Evolutionary conservation across 2,113 vertebrate genomes (phyloP), one percentile per base, ranked within the genome.

Genomic region (Anarhynchus alexandrinus): DNA sequence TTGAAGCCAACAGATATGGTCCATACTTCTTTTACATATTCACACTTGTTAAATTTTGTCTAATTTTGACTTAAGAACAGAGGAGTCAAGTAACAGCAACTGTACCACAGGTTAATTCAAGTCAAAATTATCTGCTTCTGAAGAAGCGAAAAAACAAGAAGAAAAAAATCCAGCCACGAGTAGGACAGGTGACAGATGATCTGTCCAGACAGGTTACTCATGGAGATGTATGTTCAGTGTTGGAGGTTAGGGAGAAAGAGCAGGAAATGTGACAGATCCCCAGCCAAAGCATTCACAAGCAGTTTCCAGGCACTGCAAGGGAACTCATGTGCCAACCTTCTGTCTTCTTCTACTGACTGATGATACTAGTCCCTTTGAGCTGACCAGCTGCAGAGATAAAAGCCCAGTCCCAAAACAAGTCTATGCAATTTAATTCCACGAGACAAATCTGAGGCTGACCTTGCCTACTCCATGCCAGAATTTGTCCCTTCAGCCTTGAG

Each of bases 141-240:
- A 73, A 65, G 15, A 10, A 66, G 2, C 21, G 10, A 62, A 73
- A 40, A 62, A 52, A 17, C 6, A 80, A 55, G 18, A 62, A 6
- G 9, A 69, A 55, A 57, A 76, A 55, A n/a, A 21, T 17, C 10
- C 25, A 92, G 9, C 20, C 23, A 14, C 71, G 29, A 40, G 10
- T 52, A 34, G 67, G 47, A 36, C 8, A 47, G 20, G 21, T 0
- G 0, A 76, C 19, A 1, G 2, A 62, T 2, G 10, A 42, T 66
- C 32, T 83, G 13, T 62, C 38, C 43, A 84, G 38, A 12, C 13
- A 70, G 15, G 43, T 78, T 79, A 54, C n/a, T 78, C 40, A 26
- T 23, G 23, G 42, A 77, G 30, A 73, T 64, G 2, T 25, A 13
- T 34, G 12, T 51, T 81, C 1, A 1, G 8, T 45, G 36, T 20